Base-by-base conservation (phyloP, 2,888 invertebrate species). In the Hermodice carunculata region DNA sequence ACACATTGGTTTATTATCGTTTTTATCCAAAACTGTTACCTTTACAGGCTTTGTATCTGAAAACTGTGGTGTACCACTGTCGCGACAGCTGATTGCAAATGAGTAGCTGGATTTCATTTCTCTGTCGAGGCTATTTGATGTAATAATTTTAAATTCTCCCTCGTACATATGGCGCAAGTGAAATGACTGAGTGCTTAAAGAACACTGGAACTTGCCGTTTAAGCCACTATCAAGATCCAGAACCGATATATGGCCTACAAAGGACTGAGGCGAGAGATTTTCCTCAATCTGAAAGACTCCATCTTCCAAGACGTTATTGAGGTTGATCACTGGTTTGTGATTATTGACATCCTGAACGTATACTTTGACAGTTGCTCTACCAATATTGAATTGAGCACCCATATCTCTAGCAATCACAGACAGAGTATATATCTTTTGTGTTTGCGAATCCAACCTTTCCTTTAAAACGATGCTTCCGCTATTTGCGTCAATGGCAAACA, bases 1-100 rank as follows among this genome's bases (percentile, higher is more conserved):
- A 34, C 53, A 61, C 28, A 46, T 19, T 22, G 61, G 61, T 22
- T 31, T 17, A 29, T 61, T 61, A 43, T 61, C 61, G 86, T 98
- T 98, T 65, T 94, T 92, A 84, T 98, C 98, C 69, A 91, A 89
- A 0, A 85, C 90, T 69, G 89, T 89, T 49, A 97, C 90, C 24
- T 91, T 89, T 8, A 97, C 89, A 5, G 92, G 93, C 14, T 94
- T 91, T 34, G 93, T 91, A 85, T 58, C 40, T 5, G 52, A 53
- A 48, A 67, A 46, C 3, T 46, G 58, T 17, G 69, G 66, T 1
- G 11, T 6, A 0, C 72, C 72, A 14, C 44, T 24, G 37, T 72
- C 72, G n/a, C 24, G 28, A 51, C 72, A 72, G 29, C 24, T 44
- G 24, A 72, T 53, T 1, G 51, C 34, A 3, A 70, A 37, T 11